These are phyloP conservation scores for Eumeta japonica DNA, from an alignment of 1,140 invertebrate species.

Conservation along the genomic window DNA sequence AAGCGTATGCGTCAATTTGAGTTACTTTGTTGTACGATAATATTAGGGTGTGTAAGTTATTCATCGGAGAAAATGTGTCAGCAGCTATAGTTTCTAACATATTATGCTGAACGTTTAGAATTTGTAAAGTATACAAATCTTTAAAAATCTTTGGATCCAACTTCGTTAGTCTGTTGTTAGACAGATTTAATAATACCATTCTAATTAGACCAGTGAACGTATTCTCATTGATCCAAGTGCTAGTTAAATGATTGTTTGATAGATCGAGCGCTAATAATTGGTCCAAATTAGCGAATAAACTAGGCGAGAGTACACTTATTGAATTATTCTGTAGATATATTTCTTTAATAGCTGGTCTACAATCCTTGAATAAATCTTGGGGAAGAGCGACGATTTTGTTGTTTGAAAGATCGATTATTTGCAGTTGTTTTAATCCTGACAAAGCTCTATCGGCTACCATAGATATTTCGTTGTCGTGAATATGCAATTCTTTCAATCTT, in stretches of 20 bases:
- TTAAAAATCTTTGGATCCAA: constrained; percentile 78
- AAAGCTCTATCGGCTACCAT: constrained; percentile 81
- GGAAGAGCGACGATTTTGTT: constrained; percentile 87
- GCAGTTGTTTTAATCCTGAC: constrained; percentile 72
- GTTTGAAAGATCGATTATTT: constrained; percentile 80
- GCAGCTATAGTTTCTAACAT: constrained; percentile 74
- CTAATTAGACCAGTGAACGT: constrained; percentile 86
- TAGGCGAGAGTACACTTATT: constrained; percentile 75
- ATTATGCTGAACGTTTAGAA: constrained; percentile 79
- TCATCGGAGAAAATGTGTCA: constrained; percentile 78
- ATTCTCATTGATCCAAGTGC: constrained; percentile 75
- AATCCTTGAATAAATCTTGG: constrained; percentile 78
- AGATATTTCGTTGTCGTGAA: constrained; percentile 83
- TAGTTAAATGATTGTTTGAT: constrained; percentile 82
- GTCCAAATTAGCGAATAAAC: constrained; percentile 79
- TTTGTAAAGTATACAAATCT: constrained; percentile 79
- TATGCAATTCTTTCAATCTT: constrained; percentile 71
- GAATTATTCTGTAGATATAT: constrained; percentile 87
- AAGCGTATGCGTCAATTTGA: constrained; percentile 71
- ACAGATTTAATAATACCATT: constrained; percentile 81
- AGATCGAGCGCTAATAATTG: constrained; percentile 84
- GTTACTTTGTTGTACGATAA: constrained; percentile 78
- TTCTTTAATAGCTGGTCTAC: constrained; percentile 75
- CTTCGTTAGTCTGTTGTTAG: constrained; percentile 78
- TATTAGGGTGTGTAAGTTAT: constrained; percentile 78